Evolutionary conservation across 2,113 vertebrate genomes (phyloP).

Genomic region (Hemiscyllium ocellatum): DNA sequence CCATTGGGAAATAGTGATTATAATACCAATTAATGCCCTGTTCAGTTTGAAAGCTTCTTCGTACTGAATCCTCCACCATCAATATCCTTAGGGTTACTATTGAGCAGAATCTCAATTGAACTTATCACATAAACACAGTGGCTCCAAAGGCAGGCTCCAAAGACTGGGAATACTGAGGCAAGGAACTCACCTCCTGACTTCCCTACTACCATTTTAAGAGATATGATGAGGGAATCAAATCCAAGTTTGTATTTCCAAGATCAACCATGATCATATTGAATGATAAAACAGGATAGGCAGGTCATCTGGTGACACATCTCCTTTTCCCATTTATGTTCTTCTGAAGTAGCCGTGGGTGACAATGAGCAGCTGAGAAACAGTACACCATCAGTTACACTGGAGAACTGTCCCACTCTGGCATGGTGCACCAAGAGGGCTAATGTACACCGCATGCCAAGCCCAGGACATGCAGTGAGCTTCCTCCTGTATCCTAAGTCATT

Average conservation of each 20-base stretch:
- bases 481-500: neutral
- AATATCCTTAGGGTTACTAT: no score
- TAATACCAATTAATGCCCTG: no score
- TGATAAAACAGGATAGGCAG: neutral
- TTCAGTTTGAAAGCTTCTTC: no score
- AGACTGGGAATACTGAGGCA: no score
- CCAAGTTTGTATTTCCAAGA: neutral
- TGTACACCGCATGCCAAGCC: neutral
- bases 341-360: neutral
- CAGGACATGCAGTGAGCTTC: neutral
- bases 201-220: neutral
- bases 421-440: neutral
- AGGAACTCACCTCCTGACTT: no score
- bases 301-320: no score
- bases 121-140: no score
- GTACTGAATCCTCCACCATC: no score
- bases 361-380: neutral
- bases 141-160: no score
- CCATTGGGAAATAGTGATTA: no score
- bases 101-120: no score
- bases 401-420: slow-evolving; percentile 52
- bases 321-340: no score
- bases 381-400: neutral
- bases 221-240: neutral
- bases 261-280: neutral